Base-by-base conservation (phyloP, 2,888 invertebrate species). In the Dromius quadrimaculatus region DNA sequence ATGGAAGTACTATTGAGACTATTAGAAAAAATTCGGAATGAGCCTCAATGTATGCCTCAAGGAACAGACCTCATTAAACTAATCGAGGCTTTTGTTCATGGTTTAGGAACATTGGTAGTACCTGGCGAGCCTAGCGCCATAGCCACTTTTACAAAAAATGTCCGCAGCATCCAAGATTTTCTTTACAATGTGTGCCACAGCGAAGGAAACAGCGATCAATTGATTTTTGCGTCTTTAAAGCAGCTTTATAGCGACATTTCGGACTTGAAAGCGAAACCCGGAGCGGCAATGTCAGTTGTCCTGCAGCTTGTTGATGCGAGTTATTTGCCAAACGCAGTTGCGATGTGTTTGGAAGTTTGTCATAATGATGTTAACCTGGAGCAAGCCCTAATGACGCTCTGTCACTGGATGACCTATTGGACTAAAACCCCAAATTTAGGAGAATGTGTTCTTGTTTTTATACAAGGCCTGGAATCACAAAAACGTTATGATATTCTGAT, bases 381-480 rank as follows among this genome's bases (percentile, higher is more conserved):
- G 13, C 86, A 87, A 57, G 89, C 90, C 0, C 82, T 92, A 1
- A 84, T 85, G 15, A 86, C 89, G 50, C 82, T 93, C 0, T 91
- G 90, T 76, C 83, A 82, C n/a, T 92, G 92, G 92, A 79, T 91
- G 66, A 84, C 85, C 0, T 84, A 85, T 65, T 89, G 89, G 85
- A 86, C 86, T 19, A 86, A 86, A 72, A 88, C 89, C 0, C 86
- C 88, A 1, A 86, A 87, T 47, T 82, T 92, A 0, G 87, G 88
- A 20, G 84, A 86, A 6, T 89, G 92, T 87, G 87, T 92, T 1
- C 82, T 89, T 76, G 86, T 88, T 1, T 88, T 90, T 74, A 87
- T 92, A 76, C 85, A 85, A 74, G 89, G 88, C 0, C 81, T 92
- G 20, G 88, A 89, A 65, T 74, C 74, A 1, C 80, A 83, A 17